Base-by-base conservation (phyloP, 2,888 invertebrate genomes). In the Alloplasta piceator region DNA sequence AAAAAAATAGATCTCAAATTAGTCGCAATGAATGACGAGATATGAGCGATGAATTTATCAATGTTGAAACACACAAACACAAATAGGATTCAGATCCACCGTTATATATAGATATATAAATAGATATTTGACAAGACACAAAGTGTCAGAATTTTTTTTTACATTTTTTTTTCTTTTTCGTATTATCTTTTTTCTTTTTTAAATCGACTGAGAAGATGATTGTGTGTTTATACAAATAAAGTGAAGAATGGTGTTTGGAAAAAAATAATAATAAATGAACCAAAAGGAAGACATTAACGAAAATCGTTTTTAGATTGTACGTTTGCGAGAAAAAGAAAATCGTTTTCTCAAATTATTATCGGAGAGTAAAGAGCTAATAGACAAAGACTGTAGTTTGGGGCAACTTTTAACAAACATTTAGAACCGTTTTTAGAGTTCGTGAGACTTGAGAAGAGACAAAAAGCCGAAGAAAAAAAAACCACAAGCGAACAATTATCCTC, bases 301-400 rank as follows among this genome's bases (percentile, higher is more conserved):
- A 58, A 78, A 12, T 75, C 66, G 78, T 61, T 68, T 26, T 26
- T 73, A 73, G 71, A 78, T 67, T 71, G 60, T 36, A 61, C 58
- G 12, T 50, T 26, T 64, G 55, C 39, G 14, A 50, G 36, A 63
- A 60, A 61, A 61, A 9, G 38, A 72, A 52, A 16, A 67, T 56
- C 74, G 72, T 76, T 43, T 82, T 81, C 74, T 83, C 82, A 78
- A 74, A 80, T 82, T 52, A 66, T 72, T 67, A 68, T 56, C 55
- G 48, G n/a, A 83, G 83, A 86, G 86, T 84, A 85, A 85, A 86
- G 86, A 87, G 83, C 85, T 83, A 85, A 87, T 89, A 87, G 87
- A 90, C 87, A 88, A 87, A 89, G 89, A 89, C 89, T 90, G 89
- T 90, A 91, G 91, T 89, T 90, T 90, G 89, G 91, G 89, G 87